Evolutionary conservation across 2,888 invertebrate genomes (phyloP).

Genomic region (Xestia rhomboidea): DNA sequence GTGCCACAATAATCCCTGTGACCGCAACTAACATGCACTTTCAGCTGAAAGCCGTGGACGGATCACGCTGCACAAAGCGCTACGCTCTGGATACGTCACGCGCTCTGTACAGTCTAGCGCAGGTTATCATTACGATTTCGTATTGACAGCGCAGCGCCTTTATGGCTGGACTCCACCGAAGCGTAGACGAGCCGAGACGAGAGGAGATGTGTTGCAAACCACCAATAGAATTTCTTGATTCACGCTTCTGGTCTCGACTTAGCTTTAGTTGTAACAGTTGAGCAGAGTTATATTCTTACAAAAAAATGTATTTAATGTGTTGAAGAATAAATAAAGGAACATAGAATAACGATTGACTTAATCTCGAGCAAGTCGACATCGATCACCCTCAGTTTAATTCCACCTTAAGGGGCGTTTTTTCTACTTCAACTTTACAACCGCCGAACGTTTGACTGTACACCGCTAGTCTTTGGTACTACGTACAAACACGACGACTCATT

Average conservation of each 20-base stretch:
- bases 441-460: slow-evolving; percentile 12
- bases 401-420: not conserved
- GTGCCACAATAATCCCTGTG: slow-evolving; percentile 26
- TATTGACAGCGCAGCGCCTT: not conserved
- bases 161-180: not conserved
- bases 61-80: slow-evolving; percentile 38
- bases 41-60: slow-evolving; percentile 32
- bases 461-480: slow-evolving; percentile 11
- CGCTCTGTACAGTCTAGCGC: slow-evolving; percentile 9
- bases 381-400: no score
- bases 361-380: not conserved
- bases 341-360: not conserved
- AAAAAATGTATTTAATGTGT: no score
- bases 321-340: no score
- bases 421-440: not conserved
- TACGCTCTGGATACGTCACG: not conserved
- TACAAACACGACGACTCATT: slow-evolving; percentile 56
- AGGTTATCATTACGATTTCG: not conserved
- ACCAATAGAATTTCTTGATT: not conserved
- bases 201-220: not conserved
- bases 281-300: no score
- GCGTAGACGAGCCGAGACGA: no score
- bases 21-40: slow-evolving; percentile 34
- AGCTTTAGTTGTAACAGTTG: no score
- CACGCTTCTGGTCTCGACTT: not conserved